phyloP scores from a whole-genome alignment of 2,113 vertebrate species.

The Chamaetylas fuelleborni region DNA sequence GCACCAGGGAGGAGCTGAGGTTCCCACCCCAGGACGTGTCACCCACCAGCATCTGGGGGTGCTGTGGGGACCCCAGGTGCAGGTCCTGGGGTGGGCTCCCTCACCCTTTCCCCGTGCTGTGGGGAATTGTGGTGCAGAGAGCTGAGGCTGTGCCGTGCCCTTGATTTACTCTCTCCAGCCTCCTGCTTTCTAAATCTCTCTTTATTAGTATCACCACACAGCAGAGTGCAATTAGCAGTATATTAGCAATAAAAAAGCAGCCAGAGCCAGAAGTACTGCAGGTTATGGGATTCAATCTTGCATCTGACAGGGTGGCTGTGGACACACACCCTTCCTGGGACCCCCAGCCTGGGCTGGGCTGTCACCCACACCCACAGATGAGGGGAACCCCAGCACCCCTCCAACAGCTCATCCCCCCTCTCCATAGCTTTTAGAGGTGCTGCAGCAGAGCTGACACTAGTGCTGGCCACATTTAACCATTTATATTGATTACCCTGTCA shows the following conservation, averaged over 20 bases:
- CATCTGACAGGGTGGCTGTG: accelerated
- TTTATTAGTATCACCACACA: slow-evolving; percentile 34
- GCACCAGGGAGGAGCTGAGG: accelerated
- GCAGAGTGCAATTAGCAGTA: slow-evolving; percentile 52
- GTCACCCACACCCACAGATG: accelerated
- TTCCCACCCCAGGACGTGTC: background rate
- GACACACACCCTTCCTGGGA: accelerated
- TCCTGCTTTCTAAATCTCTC: slow-evolving; percentile 51
- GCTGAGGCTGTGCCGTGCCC: background rate
- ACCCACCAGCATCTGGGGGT: accelerated
- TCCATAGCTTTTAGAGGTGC: background rate
- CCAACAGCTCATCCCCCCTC: background rate
- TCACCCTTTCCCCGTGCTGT: accelerated
- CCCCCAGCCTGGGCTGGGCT: background rate
- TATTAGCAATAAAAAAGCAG: slow-evolving; percentile 52
- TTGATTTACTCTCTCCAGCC: slow-evolving; percentile 52
- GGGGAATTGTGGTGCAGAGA: background rate
- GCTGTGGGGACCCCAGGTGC: accelerated
- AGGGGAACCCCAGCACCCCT: background rate
- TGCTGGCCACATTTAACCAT: slow-evolving; percentile 14
- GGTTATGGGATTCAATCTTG: background rate
- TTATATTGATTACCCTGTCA: slow-evolving; percentile 61
- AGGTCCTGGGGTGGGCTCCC: accelerated
- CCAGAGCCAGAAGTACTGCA: background rate
- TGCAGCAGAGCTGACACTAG: background rate